These are phyloP conservation scores for Anoncus sp. DNA, from an alignment of 2,888 invertebrate species.

Conservation along the genomic window DNA sequence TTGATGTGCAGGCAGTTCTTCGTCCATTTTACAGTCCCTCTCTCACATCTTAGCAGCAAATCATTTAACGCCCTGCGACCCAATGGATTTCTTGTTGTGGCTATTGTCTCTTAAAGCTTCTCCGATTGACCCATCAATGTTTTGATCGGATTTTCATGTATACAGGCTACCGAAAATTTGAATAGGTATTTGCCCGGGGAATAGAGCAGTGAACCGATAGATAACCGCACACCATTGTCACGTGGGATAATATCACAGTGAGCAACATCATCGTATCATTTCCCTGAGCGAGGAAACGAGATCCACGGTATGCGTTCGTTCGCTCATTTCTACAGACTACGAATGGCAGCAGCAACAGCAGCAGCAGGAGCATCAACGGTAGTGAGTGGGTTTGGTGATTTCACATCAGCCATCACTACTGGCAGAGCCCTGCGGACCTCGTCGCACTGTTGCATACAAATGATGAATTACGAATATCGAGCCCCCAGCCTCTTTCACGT, in stretches of 20 bases:
- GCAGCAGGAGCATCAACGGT: constrained; percentile 62
- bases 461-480: constrained; percentile 82
- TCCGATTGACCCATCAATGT: too few relatives aligned
- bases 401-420: constrained; percentile 24
- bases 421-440: constrained; percentile 68
- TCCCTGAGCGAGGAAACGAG: constrained; percentile 40
- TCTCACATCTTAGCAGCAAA: too few relatives aligned
- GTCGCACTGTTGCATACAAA: constrained; percentile 82
- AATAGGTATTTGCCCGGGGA: too few relatives aligned
- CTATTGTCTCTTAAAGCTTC: too few relatives aligned
- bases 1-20: not conserved
- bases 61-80: too few relatives aligned
- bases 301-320: constrained; percentile 20
- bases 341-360: constrained; percentile 64
- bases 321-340: constrained; percentile 3
- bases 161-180: not conserved
- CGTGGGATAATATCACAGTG: constrained; percentile 49
- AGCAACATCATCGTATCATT: constrained; percentile 71
- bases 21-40: not conserved
- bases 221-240: constrained; percentile 15
- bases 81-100: too few relatives aligned
- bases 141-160: not conserved
- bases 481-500: constrained; percentile 50
- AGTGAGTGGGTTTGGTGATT: constrained; percentile 55
- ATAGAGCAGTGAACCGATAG: too few relatives aligned